Evolutionary conservation across 1,140 invertebrate genomes (phyloP).

Genomic region (Drosophila subobscura): DNA sequence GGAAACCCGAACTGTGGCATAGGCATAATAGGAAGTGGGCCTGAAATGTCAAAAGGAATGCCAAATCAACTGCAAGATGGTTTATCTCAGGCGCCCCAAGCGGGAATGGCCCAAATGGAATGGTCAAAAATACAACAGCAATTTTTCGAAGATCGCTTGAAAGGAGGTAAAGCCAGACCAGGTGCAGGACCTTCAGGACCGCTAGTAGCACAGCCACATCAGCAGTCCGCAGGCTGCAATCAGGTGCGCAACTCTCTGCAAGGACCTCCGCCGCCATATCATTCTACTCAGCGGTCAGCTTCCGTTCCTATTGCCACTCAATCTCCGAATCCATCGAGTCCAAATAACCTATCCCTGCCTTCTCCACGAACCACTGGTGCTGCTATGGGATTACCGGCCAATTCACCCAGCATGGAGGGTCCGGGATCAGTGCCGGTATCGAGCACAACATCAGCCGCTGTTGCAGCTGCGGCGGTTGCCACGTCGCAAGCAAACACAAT

Average conservation of each 20-base stretch:
- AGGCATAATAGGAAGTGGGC: constrained; percentile 17
- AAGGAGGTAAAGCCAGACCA: constrained; percentile 51
- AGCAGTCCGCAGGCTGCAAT: constrained; percentile 20
- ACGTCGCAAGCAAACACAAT: constrained; percentile 8
- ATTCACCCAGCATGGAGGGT: constrained; percentile 85
- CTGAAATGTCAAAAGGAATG: constrained; percentile 36
- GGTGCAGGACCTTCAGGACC: constrained; percentile 16
- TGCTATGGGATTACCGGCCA: constrained; percentile 84
- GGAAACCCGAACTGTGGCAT: constrained; percentile 46
- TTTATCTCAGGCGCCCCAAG: constrained; percentile 83
- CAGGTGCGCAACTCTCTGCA: constrained; percentile 85
- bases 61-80: constrained; percentile 73
- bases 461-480: constrained; percentile 8
- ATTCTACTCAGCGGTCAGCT: constrained; percentile 91
- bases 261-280: constrained; percentile 94
- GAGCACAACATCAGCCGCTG: constrained; percentile 30
- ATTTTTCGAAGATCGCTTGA: constrained; percentile 89
- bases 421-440: constrained; percentile 8
- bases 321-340: constrained; percentile 89
- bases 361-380: constrained; percentile 89
- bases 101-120: constrained; percentile 85
- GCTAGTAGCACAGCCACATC: neutral
- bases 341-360: constrained; percentile 89
- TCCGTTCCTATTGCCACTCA: constrained; percentile 92
- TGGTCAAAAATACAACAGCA: constrained; percentile 95